Percentiles rank a stretch among this genome's conserved stretches.
These are phyloP conservation scores for Petrocephalus schoutedeni DNA, from an alignment of 2,797 vertebrate species.

Conservation along the genomic window DNA sequence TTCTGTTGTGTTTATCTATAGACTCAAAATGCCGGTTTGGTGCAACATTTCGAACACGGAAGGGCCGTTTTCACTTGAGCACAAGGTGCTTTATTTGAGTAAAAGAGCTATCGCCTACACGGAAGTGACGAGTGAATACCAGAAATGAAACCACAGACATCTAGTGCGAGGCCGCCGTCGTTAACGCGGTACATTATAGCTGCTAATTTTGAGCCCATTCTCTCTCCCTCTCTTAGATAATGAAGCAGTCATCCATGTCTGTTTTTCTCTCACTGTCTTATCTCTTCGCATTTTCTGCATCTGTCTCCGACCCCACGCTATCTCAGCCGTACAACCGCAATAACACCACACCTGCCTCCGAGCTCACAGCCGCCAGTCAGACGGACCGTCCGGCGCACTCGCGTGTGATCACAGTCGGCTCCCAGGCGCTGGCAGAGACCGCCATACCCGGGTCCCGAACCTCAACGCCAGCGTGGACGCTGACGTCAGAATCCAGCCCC, in stretches of 20 bases:
- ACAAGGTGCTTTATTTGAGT: not conserved
- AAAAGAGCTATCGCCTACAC: not conserved
- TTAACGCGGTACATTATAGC: not conserved
- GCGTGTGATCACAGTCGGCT: not conserved
- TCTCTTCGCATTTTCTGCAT: slow-evolving; percentile 19
- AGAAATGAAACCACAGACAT: not conserved
- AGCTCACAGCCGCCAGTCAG: not conserved
- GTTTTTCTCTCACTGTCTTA: slow-evolving; percentile 33
- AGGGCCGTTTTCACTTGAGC: not conserved
- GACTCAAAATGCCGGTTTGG: not conserved
- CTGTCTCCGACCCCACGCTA: slow-evolving; percentile 10
- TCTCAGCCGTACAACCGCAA: not conserved
- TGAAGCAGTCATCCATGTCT: slow-evolving; percentile 22
- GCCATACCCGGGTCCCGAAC: not conserved
- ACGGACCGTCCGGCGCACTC: not conserved
- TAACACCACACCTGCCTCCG: not conserved
- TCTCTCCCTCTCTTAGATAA: slow-evolving; percentile 30
- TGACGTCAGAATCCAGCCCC: not conserved
- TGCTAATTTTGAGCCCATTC: not conserved
- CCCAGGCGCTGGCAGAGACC: not conserved
- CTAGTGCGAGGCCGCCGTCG: not conserved
- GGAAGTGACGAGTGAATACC: not conserved
- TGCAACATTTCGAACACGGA: not conserved
- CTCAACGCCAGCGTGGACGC: not conserved
- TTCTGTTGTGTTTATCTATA: slow-evolving; percentile 11